phyloP scores from a whole-genome alignment of 1,140 invertebrate genomes.

The Agrilus planipennis region DNA sequence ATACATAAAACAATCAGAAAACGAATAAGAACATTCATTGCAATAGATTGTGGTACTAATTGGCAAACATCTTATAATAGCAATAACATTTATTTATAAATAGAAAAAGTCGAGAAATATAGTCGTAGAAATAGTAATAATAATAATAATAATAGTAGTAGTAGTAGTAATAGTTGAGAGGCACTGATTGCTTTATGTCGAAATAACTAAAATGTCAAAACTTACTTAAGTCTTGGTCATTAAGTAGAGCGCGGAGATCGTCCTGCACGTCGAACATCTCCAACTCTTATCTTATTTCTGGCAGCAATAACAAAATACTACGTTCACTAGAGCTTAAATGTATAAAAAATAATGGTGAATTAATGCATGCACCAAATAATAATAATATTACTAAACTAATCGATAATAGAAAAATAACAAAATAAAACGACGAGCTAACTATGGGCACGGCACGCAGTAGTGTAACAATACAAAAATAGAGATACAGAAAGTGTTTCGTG shows the following conservation, averaged over 20 bases:
- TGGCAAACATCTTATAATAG: no score
- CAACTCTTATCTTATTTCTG: conserved; percentile 32
- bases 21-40: no score
- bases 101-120: no score
- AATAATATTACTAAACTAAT: conserved; percentile 12
- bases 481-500: conserved; percentile 17
- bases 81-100: no score
- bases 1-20: conserved; percentile 5
- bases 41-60: no score
- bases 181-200: no score
- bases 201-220: no score
- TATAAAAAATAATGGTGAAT: conserved; percentile 27
- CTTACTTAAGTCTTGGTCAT: conserved; percentile 8
- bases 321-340: conserved; percentile 33
- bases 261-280: background rate
- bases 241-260: background rate
- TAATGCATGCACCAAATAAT: conserved; percentile 32
- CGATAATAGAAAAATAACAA: conserved; percentile 11
- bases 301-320: conserved; percentile 34
- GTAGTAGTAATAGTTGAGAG: no score
- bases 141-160: no score
- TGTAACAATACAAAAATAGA: conserved; percentile 13
- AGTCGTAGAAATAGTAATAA: no score
- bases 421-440: conserved; percentile 11
- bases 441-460: conserved; percentile 27